Conservation (phyloP, 2,113 vertebrate genomes). For the Apteryx mantelli region DNA sequence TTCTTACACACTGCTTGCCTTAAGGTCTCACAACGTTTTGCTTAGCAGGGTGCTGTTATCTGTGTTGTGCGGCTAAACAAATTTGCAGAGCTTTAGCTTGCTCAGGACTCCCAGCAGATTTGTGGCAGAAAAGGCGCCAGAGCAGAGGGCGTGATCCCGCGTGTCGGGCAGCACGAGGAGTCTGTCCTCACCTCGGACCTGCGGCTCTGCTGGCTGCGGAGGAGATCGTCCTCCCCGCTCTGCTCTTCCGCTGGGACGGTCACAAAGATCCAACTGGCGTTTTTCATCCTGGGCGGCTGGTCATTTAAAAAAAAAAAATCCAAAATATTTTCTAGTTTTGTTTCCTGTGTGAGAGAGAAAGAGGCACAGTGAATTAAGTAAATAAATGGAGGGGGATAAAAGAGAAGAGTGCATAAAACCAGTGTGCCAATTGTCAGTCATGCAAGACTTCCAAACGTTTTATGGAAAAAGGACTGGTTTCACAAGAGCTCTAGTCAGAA, state of each 20-base stretch:
- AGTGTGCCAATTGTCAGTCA: not conserved
- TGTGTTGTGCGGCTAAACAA: not conserved
- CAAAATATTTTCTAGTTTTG: not conserved
- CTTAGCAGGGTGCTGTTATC: not conserved
- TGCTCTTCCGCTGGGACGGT: not conserved
- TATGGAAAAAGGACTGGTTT: not conserved
- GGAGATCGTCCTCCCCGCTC: not conserved
- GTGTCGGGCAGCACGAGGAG: rapidly evolving
- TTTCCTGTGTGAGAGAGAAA: not conserved
- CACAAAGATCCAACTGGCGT: rapidly evolving
- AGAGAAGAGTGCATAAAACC: not conserved
- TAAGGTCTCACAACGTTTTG: not conserved
- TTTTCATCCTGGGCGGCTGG: not conserved
- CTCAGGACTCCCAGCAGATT: no score
- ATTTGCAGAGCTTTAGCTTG: not conserved
- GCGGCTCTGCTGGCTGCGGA: rapidly evolving
- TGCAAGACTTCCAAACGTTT: not conserved
- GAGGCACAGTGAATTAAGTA: not conserved
- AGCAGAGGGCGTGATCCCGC: rapidly evolving
- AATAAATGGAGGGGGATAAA: not conserved
- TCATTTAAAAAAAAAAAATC: not conserved
- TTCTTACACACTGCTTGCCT: rapidly evolving
- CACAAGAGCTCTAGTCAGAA: not conserved
- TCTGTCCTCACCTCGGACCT: no score
- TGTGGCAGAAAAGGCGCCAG: not conserved